Conservation (phyloP, 2,797 vertebrate species). For the Iguana delicatissima region DNA sequence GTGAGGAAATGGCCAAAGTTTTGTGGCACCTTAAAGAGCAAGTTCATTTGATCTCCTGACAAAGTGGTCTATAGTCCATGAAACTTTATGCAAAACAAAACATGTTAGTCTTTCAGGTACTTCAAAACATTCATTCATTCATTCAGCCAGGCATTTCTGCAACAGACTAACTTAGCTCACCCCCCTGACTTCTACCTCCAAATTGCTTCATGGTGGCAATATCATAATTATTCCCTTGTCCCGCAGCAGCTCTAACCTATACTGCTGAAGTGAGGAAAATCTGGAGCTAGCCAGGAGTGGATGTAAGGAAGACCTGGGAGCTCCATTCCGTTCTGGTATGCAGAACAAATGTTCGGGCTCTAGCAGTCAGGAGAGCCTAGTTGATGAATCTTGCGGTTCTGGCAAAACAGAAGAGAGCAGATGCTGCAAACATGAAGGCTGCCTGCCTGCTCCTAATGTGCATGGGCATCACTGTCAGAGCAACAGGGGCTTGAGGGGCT, state of each 20-base stretch:
- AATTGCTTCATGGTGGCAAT: background rate
- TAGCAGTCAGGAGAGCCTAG: background rate
- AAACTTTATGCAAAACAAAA: too few relatives aligned
- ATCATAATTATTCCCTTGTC: background rate
- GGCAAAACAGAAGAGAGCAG: background rate
- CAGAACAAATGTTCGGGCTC: background rate
- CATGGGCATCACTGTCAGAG: background rate
- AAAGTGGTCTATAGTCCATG: too few relatives aligned
- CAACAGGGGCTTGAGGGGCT: background rate
- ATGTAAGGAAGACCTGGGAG: background rate
- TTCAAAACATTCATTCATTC: too few relatives aligned
- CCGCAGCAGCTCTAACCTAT: background rate
- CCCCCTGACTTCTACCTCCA: background rate
- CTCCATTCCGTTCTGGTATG: background rate
- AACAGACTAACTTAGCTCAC: too few relatives aligned
- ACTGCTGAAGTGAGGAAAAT: too few relatives aligned
- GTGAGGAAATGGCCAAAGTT: too few relatives aligned
- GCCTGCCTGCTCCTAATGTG: background rate
- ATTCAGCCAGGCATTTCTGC: too few relatives aligned
- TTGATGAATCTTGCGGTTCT: background rate
- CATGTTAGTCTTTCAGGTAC: too few relatives aligned
- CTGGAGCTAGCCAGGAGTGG: background rate
- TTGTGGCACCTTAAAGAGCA: too few relatives aligned
- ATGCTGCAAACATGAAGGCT: background rate
- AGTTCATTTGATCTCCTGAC: too few relatives aligned